A percentile compares a stretch with the other conserved stretches of the same genome.
Conservation (phyloP, 2,888 invertebrate species). For the Drosophila pseudotalamancana region DNA sequence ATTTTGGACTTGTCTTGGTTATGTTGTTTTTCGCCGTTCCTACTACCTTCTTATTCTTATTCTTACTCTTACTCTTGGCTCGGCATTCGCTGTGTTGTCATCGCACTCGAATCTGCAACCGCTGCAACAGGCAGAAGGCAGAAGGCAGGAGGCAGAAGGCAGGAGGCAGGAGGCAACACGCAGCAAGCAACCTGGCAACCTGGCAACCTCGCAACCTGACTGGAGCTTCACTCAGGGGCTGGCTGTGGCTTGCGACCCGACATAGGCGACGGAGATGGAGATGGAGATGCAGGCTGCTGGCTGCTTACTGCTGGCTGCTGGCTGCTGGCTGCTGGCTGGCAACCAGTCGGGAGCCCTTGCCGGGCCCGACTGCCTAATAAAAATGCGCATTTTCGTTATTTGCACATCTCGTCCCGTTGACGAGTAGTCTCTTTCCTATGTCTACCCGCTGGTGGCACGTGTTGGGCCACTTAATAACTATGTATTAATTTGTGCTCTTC, state of each 20-base stretch:
- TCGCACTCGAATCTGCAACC: slow-evolving; percentile 72
- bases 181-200: slow-evolving; percentile 12
- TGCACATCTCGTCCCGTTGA: slow-evolving; percentile 6
- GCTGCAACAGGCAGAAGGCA: slow-evolving; percentile 34
- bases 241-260: slow-evolving; percentile 4
- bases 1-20: slow-evolving; percentile 39
- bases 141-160: neutral
- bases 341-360: slow-evolving; percentile 38
- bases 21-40: slow-evolving; percentile 46
- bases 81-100: slow-evolving; percentile 50
- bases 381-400: slow-evolving; percentile 25
- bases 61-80: too few species aligned
- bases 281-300: too few species aligned
- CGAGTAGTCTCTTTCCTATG: neutral
- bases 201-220: slow-evolving; percentile 6
- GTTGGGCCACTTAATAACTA: slow-evolving; percentile 14
- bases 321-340: slow-evolving; percentile 14
- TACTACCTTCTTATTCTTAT: slow-evolving; percentile 49
- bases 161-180: slow-evolving; percentile 3
- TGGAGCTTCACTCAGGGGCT: slow-evolving; percentile 4
- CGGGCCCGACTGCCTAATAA: slow-evolving; percentile 22
- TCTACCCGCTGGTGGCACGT: slow-evolving; percentile 39
- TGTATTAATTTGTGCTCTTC: neutral
- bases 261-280: slow-evolving; percentile 7
- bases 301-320: slow-evolving; percentile 6